Percentiles rank a stretch among this genome's conserved stretches.
Evolutionary conservation across 2,797 vertebrate genomes (phyloP).

Genomic region (Simalia tracyae): DNA sequence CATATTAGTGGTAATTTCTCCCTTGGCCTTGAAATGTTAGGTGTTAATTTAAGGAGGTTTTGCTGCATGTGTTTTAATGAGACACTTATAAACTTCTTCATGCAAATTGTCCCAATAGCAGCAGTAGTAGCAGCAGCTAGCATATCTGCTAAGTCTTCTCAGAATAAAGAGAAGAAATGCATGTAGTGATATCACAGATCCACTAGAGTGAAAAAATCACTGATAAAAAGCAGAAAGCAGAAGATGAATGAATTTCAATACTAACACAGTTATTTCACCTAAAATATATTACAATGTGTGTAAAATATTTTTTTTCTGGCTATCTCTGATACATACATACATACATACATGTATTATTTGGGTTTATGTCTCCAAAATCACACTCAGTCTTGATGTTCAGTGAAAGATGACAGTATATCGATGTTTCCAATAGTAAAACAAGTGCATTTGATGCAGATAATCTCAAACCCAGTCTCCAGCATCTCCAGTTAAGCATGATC

Average conservation of each 20-base stretch:
- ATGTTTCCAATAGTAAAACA: neutral
- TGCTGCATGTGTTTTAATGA: slow-evolving; percentile 19
- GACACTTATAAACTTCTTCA: slow-evolving; percentile 19
- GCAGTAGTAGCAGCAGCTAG: neutral
- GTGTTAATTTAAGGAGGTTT: neutral
- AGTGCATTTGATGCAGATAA: neutral
- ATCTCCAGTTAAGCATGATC: neutral
- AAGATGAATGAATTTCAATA: slow-evolving; percentile 17
- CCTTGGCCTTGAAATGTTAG: neutral
- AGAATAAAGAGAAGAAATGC: neutral
- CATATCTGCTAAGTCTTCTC: slow-evolving; percentile 10
- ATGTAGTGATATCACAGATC: slow-evolving; percentile 7
- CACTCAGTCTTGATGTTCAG: neutral
- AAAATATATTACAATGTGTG: neutral
- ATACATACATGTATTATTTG: neutral
- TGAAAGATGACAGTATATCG: neutral
- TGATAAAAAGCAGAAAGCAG: slow-evolving; percentile 11
- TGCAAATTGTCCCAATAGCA: slow-evolving; percentile 21
- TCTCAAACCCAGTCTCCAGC: no score
- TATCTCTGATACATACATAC: neutral
- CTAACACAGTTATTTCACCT: slow-evolving; percentile 25
- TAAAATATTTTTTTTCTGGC: slow-evolving; percentile 7
- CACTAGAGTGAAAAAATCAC: slow-evolving; percentile 4
- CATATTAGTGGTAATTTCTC: neutral
- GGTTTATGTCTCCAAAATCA: neutral